Base-by-base conservation (phyloP, 2,797 vertebrate genomes). In the Eospalax fontanierii region DNA sequence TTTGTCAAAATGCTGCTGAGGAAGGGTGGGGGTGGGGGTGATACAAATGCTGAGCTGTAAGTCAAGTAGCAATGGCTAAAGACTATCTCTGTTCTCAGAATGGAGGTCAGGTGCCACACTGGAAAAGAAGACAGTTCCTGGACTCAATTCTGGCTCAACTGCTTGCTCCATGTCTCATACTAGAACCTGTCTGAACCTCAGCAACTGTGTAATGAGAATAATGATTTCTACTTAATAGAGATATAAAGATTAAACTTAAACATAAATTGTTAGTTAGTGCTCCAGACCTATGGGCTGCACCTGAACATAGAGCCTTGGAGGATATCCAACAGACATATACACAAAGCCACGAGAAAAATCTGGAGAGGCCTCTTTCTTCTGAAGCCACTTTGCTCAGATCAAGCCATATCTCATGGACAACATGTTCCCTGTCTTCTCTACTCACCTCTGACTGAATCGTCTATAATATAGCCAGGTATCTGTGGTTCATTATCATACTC, bases 391-490 rank as follows among this genome's bases (percentile, higher is more conserved):
- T 11, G 35, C 75, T 71, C 40, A 15, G 28, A 18, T 11, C 50
- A 28, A 57, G 50, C 35, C 71, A 21, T 24, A 70, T 28, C 61
- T 28, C 33, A 14, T 0, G 38, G 73, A 73, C 30, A 43, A 26
- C 12, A 22, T 70, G 81, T 74, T 85, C 6, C 11, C 35, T 16
- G 68, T 84, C 11, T 10, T 63, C 57, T 87, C 61, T n/a, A 78
- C 98, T 97, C 96, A 98, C 98, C 98, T 97, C 97, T 96, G 54
- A 97, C 59, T 26, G 96, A 92, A 24, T 97, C 97, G 18, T 98
- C 97, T n/a, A 98, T 35, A 3, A 98, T 61, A 40, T 98, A 98
- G 82, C 97, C 96, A 65, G 98, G 87, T 3, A 97, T 92, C 4
- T 97, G 97, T 2, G 68, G 96, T 54, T 97, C 97, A 10, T 96